Percentiles rank a stretch among this genome's conserved stretches.
These are phyloP conservation scores for Bovichtus variegatus DNA, from an alignment of 2,797 vertebrate genomes.

Conservation along the genomic window DNA sequence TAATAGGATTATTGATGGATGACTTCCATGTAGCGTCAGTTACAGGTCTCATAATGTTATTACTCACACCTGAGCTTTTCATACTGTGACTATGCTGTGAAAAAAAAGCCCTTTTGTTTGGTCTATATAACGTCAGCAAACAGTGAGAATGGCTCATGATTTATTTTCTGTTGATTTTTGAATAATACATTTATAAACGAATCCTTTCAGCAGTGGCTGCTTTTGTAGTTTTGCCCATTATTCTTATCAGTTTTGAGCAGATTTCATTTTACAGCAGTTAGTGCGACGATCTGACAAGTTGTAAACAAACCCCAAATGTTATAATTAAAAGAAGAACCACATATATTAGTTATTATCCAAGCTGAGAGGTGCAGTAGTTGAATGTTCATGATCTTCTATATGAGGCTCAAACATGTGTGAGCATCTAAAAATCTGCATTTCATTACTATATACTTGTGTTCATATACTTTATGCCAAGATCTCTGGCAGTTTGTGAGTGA, in stretches of 20 bases:
- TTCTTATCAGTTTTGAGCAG: neutral
- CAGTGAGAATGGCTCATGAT: neutral
- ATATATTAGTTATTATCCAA: neutral
- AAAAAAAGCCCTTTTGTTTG: neutral
- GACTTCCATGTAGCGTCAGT: neutral
- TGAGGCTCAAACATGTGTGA: neutral
- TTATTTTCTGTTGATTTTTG: too few species aligned
- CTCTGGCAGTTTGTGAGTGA: neutral
- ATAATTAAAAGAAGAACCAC: neutral
- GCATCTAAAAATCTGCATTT: neutral
- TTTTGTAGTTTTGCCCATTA: neutral
- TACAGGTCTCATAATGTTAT: neutral
- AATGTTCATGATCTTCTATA: neutral
- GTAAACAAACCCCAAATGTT: neutral
- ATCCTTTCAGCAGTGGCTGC: neutral
- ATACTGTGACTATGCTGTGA: neutral
- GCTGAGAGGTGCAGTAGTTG: too few species aligned
- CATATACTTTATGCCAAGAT: neutral
- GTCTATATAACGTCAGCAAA: neutral
- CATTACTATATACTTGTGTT: neutral
- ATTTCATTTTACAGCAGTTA: neutral
- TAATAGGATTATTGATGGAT: neutral
- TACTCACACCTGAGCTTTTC: too few species aligned
- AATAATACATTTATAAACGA: neutral
- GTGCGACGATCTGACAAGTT: neutral